These are phyloP conservation scores for Cyclura pinguis DNA, from an alignment of 2,797 vertebrate species.

Conservation along the genomic window DNA sequence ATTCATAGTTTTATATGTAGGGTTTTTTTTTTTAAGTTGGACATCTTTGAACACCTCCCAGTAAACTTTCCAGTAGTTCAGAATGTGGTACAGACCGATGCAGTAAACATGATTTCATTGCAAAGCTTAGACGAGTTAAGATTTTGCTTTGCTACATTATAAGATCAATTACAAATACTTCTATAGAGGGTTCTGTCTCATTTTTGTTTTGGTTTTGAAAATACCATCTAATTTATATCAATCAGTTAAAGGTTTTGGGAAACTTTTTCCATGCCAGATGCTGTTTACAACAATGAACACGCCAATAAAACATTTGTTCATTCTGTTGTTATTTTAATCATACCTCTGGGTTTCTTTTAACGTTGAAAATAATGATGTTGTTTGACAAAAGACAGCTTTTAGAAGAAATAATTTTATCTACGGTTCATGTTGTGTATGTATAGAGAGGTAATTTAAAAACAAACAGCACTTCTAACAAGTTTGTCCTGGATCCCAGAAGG, in stretches of 20 bases:
- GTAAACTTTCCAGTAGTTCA: constrained; percentile 70
- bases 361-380: constrained; percentile 33
- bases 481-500: no score
- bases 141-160: constrained; percentile 77
- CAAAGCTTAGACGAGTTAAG: constrained; percentile 73
- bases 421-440: background rate
- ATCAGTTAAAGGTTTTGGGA: constrained; percentile 84
- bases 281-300: constrained; percentile 95
- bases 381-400: constrained; percentile 51
- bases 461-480: no score
- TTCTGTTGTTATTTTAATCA: constrained; percentile 81
- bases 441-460: no score
- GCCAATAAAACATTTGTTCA: constrained; percentile 92
- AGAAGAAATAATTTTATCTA: background rate
- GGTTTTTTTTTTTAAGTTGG: constrained; percentile 65
- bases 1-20: constrained; percentile 81
- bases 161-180: constrained; percentile 77
- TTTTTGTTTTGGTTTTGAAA: constrained; percentile 78
- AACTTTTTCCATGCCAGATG: constrained; percentile 90
- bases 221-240: constrained; percentile 84
- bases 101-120: constrained; percentile 76
- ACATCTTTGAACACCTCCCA: constrained; percentile 71
- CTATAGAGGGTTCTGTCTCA: constrained; percentile 51
- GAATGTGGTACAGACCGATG: constrained; percentile 71
- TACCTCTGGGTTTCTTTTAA: constrained; percentile 66